Base-by-base conservation (phyloP, 23 tunicate species). In the Aplidium turbinatum region DNA sequence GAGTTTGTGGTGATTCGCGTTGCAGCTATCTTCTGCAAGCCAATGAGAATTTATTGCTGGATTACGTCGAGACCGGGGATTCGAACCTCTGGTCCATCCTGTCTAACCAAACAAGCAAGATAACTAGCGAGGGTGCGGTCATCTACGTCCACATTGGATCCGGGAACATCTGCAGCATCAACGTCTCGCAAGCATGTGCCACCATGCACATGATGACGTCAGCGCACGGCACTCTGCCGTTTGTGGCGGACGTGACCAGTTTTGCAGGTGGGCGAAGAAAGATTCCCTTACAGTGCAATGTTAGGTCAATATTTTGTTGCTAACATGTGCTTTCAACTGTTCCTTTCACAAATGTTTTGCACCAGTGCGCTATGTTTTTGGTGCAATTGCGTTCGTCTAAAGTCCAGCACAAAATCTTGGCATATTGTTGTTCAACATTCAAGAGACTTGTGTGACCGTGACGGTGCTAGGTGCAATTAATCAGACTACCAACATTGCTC, bases 151-250 rank as follows among this genome's bases (percentile, higher is more conserved):
- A 31, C 1, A 21, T 33, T 23, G 72, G 57, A 25, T 39, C 47
- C 22, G 73, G 50, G 3, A 33, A 52, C 11, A 56, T 64, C 3
- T 67, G 86, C 26, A 63, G 32, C 32, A 36, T 86, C 38, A 60
- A 86, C 33, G 38, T 86, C 22, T 58, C 85, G 0, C 75, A 61
- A 35, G 62, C 85, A 18, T 76, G 93, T 20, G 35, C 79, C 33
- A 47, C 60, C 5, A 39, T 86, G 80, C 73, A 86, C 36, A 58
- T 53, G 11, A 45, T 86, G 34, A 22, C 47, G 22, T 40, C 26
- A 7, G 38, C 63, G 19, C 20, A 48, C 1, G 50, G 35, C 0
- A 7, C 35, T 0, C 4, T 86, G 25, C 40, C 65, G 2, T 60
- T 79, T 24, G 79, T 70, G 11, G 75, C 79, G 6, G 67, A 81